A percentile compares a stretch with the other conserved stretches of the same genome.
Conservation (phyloP, 2,113 vertebrate species). For the Dromiciops gliroides region DNA sequence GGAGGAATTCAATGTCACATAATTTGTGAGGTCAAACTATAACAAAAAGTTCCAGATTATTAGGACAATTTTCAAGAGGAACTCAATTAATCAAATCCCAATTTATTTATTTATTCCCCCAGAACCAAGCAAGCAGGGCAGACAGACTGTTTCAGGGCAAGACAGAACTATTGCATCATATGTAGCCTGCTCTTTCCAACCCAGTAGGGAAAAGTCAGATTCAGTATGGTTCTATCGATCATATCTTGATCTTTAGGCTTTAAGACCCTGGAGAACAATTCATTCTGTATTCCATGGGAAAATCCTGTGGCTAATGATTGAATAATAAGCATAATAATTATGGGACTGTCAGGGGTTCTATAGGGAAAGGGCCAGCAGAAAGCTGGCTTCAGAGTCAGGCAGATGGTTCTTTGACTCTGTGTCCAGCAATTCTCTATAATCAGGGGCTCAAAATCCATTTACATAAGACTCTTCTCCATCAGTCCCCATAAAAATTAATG, state of each 20-base stretch:
- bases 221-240: not conserved
- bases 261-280: not conserved
- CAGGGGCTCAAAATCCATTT: not conserved
- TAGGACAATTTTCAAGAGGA: not conserved
- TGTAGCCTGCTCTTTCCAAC: not conserved
- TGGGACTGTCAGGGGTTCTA: not conserved
- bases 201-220: not conserved
- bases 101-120: too few species aligned
- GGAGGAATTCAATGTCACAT: too few species aligned
- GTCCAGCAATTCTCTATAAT: not conserved
- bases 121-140: not conserved
- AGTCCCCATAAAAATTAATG: not conserved
- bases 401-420: too few species aligned
- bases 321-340: not conserved
- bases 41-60: not conserved
- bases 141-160: not conserved
- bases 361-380: not conserved
- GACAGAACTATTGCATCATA: not conserved
- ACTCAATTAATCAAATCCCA: too few species aligned
- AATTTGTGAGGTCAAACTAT: not conserved
- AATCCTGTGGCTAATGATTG: not conserved
- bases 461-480: not conserved
- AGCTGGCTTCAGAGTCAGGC: not conserved
- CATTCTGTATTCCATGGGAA: not conserved
- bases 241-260: not conserved